Evolutionary conservation across 2,113 vertebrate genomes (phyloP).

Genomic region (Petromus typicus): DNA sequence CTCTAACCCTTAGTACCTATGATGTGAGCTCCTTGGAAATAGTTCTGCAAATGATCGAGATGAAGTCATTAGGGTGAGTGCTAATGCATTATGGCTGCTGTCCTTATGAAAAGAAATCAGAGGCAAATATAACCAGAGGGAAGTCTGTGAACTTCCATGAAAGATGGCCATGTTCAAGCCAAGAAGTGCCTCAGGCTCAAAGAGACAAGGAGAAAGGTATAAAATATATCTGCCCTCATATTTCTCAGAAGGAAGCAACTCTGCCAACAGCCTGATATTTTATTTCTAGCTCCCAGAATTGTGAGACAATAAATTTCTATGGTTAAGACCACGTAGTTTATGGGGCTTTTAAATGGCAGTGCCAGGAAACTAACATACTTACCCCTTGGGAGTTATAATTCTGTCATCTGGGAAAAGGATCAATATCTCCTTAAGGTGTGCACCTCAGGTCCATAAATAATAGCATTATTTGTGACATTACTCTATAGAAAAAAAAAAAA

Average conservation of each 20-base stretch:
- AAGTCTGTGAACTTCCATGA: accelerated
- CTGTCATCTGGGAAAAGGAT: not conserved
- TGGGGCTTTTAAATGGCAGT: accelerated
- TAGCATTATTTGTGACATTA: accelerated
- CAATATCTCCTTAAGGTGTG: accelerated
- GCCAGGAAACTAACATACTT: not conserved
- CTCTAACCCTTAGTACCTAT: no score
- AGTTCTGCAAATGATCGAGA: not conserved
- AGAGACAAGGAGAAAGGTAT: not conserved
- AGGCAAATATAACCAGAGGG: not conserved
- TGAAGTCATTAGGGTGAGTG: not conserved
- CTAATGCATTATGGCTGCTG: no score
- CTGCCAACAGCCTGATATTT: not conserved
- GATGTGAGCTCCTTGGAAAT: not conserved
- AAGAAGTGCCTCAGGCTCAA: not conserved
- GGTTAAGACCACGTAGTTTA: not conserved
- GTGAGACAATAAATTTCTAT: not conserved
- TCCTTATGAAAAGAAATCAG: not conserved
- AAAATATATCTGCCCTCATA: no score
- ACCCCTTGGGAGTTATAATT: not conserved
- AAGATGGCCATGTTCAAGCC: not conserved
- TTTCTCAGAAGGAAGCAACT: not conserved
- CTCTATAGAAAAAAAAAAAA: not conserved
- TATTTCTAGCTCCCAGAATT: not conserved
- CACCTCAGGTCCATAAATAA: not conserved